Base-by-base conservation (phyloP, 2,888 invertebrate genomes). In the Laothoe populi region DNA sequence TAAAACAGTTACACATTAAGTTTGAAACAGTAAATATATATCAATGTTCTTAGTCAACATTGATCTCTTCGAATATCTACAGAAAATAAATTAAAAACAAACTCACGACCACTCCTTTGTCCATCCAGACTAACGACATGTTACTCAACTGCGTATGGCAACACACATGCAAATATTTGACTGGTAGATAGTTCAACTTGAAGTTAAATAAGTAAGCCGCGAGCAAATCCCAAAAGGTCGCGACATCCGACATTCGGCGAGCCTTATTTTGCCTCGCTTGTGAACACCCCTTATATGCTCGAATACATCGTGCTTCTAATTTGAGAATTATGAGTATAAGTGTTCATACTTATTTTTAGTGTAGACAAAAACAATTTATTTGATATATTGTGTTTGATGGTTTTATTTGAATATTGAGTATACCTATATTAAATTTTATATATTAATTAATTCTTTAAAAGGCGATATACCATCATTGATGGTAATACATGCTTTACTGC, bases 171-270 rank as follows among this genome's bases (percentile, higher is more conserved):
- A 90, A 91, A 91, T 90, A 90, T 90, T 88, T 78, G 77, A 82
- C 72, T 57, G 70, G 66, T 75, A 86, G 90, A 91, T 91, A 90
- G 91, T 90, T 88, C 78, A 73, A 77, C 70, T 76, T 77, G 69
- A 84, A 87, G 87, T 88, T 86, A 88, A 90, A 88, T 86, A 88
- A 84, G 85, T 84, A 79, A 82, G 77, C 79, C 80, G 77, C 77
- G 75, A 77, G 79, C 78, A 80, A 84, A 79, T 90, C 91, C 91
- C 87, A 66, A 79, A 84, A 89, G 91, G 90, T 88, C 88, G 85
- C 81, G 85, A 80, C 88, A 84, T 86, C 83, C 88, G 87, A 89
- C 89, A 87, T 90, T 79, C 78, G 81, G 82, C 74, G 75, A 80
- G 84, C 87, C 90, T 90, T 90, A 90, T 91, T 90, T 90, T 87